Evolutionary conservation across 2,888 invertebrate species (phyloP).

Genomic region (Pherbina coryleti): DNA sequence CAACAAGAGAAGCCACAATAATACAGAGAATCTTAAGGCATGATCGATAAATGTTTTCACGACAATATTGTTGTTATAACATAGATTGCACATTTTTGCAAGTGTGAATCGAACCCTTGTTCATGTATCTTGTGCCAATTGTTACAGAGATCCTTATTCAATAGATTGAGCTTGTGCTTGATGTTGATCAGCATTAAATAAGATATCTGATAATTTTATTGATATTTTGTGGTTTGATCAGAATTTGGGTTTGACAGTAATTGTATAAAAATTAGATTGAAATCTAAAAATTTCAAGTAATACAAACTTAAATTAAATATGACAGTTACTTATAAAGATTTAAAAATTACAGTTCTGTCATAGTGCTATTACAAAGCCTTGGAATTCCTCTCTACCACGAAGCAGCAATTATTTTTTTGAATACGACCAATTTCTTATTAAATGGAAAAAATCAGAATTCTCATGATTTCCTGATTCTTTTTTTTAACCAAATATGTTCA

Average conservation of each 20-base stretch:
- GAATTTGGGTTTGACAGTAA: too few species aligned
- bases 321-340: too few species aligned
- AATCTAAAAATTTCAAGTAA: too few species aligned
- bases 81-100: neutral
- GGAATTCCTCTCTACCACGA: too few species aligned
- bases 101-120: neutral
- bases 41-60: slow-evolving; percentile 20
- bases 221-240: neutral
- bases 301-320: too few species aligned
- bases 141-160: too few species aligned
- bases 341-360: too few species aligned
- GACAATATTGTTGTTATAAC: slow-evolving; percentile 6
- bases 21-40: neutral
- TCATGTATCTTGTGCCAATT: neutral
- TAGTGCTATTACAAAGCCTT: too few species aligned
- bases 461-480: neutral
- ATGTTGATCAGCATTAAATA: neutral
- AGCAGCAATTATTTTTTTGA: too few species aligned
- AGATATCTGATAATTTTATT: neutral
- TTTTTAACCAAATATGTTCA: neutral
- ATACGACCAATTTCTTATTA: too few species aligned
- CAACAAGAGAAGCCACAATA: neutral
- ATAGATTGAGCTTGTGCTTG: neutral
- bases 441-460: neutral
- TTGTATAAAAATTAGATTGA: too few species aligned